Evolutionary conservation across 92 coral and sea anemone species (phyloP).

Genomic region (Scolanthus callimorphus): DNA sequence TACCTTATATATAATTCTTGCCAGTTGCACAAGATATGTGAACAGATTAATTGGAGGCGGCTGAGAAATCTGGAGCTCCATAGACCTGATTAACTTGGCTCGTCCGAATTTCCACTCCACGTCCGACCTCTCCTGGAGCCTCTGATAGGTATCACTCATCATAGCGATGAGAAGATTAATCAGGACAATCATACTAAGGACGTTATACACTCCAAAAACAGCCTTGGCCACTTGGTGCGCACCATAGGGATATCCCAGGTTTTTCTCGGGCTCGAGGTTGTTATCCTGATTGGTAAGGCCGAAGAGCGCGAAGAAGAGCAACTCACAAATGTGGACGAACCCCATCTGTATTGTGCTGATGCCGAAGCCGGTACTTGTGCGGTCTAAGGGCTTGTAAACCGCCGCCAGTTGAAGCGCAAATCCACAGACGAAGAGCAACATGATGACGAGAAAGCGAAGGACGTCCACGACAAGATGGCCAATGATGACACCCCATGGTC

Average conservation of each 20-base stretch:
- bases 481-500: conserved; percentile 99
- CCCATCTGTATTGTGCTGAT: conserved; percentile 17
- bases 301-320: conserved; percentile 80
- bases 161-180: conserved; percentile 91
- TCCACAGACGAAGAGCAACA: conserved; percentile 76
- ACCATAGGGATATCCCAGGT: conserved; percentile 11
- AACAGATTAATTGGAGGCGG: conserved; percentile 86
- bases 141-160: conserved; percentile 98
- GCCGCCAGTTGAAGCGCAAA: conserved; percentile 89
- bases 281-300: conserved; percentile 50
- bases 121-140: conserved; percentile 86
- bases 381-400: conserved; percentile 70
- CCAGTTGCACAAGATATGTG: conserved; percentile 56
- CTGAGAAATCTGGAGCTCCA: conserved; percentile 85
- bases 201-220: conserved; percentile 84
- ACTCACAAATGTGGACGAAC: conserved; percentile 46
- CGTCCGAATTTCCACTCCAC: conserved; percentile 97
- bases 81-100: conserved; percentile 87
- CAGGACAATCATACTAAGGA: conserved; percentile 76
- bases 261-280: conserved; percentile 13
- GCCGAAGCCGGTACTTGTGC: conserved; percentile 24
- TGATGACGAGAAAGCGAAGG: conserved; percentile 74
- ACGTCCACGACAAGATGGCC: conserved; percentile 93
- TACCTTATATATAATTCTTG: conserved; percentile 45
- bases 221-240: conserved; percentile 52